phyloP scores from a whole-genome alignment of 2,888 invertebrate genomes.

The Drosophila hawaiiensis region DNA sequence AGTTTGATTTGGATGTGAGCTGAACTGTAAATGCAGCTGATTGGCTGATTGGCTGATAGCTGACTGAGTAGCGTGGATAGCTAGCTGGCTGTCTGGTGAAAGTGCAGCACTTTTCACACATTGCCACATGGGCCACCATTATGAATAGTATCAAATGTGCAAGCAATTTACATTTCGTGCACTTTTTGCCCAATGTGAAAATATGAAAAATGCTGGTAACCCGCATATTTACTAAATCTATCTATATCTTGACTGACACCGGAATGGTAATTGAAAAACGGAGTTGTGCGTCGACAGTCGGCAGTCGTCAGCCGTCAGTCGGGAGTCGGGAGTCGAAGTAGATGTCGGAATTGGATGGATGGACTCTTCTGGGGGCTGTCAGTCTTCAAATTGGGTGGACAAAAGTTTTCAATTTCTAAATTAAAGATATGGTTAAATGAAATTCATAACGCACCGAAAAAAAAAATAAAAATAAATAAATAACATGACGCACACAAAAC shows the following conservation, averaged over 20 bases:
- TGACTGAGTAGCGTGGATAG: constrained; percentile 1
- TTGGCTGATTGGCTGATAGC: background rate
- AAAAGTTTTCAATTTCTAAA: constrained; percentile 76
- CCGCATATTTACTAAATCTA: constrained; percentile 40
- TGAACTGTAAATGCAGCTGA: constrained; percentile 45
- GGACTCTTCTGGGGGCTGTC: constrained; percentile 41
- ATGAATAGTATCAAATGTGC: constrained; percentile 65
- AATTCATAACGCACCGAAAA: constrained; percentile 63
- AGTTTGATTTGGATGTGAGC: constrained; percentile 57
- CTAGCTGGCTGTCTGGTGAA: constrained; percentile 50
- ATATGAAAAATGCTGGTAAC: constrained; percentile 50
- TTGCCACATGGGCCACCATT: constrained; percentile 66
- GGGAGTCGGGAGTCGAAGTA: too few relatives aligned
- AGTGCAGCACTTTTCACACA: constrained; percentile 73
- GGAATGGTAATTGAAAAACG: constrained; percentile 8
- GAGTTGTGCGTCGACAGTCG: background rate
- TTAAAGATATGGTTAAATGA: constrained; percentile 75
- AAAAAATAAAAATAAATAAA: background rate
- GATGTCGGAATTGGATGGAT: background rate
- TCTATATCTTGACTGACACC: constrained; percentile 1
- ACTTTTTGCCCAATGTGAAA: constrained; percentile 51
- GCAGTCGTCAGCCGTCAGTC: background rate
- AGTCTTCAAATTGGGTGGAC: constrained; percentile 34
- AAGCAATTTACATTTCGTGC: constrained; percentile 73
- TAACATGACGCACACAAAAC: constrained; percentile 7